Percentiles rank a stretch among this genome's conserved stretches.
These are phyloP conservation scores for Phorcus lineatus DNA, from an alignment of 2,888 invertebrate genomes.

Conservation along the genomic window DNA sequence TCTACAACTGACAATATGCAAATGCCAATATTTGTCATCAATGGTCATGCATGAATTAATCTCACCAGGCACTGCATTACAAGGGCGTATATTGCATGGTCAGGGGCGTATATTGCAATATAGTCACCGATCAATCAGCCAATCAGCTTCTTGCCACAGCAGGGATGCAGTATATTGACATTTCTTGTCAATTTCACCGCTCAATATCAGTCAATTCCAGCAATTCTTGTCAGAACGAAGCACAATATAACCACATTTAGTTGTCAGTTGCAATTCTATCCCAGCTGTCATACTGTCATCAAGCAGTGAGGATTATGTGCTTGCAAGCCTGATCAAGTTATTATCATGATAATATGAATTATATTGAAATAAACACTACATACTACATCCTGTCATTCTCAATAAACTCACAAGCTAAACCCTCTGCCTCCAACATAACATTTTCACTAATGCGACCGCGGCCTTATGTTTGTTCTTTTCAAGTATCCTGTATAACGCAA, in stretches of 20 bases:
- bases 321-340: too few species aligned
- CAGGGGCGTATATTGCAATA: background rate
- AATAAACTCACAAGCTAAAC: too few species aligned
- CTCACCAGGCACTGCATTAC: background rate
- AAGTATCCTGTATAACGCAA: too few species aligned
- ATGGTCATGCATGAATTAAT: background rate
- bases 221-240: background rate
- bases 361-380: too few species aligned
- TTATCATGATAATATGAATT: too few species aligned
- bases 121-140: background rate
- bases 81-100: background rate
- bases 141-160: background rate
- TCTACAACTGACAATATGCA: background rate
- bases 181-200: background rate
- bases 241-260: background rate
- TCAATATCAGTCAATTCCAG: background rate
- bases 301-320: too few species aligned
- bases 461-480: too few species aligned
- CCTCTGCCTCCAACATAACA: too few species aligned
- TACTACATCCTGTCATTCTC: too few species aligned
- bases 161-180: background rate
- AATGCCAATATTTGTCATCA: slow-evolving; percentile 1
- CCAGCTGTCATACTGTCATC: too few species aligned
- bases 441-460: too few species aligned
- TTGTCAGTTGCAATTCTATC: background rate